A percentile compares a stretch with the other conserved stretches of the same genome.
These are phyloP conservation scores for Lemur catta DNA, from an alignment of 2,797 vertebrate species.

Conservation along the genomic window DNA sequence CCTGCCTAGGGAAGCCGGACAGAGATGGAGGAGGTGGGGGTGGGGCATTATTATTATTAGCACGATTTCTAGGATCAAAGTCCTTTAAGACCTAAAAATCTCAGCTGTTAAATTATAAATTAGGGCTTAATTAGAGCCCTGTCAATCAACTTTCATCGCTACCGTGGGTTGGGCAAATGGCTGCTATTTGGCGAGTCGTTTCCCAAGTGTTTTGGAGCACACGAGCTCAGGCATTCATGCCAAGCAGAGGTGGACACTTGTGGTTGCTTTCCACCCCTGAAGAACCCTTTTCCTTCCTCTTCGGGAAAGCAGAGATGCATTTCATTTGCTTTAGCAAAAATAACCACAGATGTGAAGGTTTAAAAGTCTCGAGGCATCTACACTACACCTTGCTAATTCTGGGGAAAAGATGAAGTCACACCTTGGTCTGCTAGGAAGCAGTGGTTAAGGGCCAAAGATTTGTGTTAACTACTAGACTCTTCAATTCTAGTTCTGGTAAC, in stretches of 20 bases:
- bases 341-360: not conserved
- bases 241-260: conserved; percentile 74
- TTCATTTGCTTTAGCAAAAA: not conserved
- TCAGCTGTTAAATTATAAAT: conserved; percentile 77
- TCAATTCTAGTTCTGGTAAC: not conserved
- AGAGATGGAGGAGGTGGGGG: not conserved
- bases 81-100: conserved; percentile 72
- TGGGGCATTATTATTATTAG: not conserved
- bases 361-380: not conserved
- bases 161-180: conserved; percentile 66
- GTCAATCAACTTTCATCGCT: conserved; percentile 78
- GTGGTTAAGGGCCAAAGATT: not conserved
- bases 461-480: no score
- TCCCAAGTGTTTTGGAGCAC: conserved; percentile 66
- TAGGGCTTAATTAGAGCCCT: conserved; percentile 79
- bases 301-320: not conserved
- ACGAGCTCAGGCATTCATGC: conserved; percentile 55
- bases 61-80: conserved; percentile 65
- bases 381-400: not conserved
- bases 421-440: not conserved
- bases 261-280: conserved; percentile 20
- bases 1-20: not conserved
- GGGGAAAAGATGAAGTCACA: not conserved
- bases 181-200: conserved; percentile 67
- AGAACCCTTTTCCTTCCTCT: not conserved